Evolutionary conservation across 2,113 vertebrate genomes (phyloP), one percentile per base, ranked within the genome.

Genomic region (Alethe diademata): DNA sequence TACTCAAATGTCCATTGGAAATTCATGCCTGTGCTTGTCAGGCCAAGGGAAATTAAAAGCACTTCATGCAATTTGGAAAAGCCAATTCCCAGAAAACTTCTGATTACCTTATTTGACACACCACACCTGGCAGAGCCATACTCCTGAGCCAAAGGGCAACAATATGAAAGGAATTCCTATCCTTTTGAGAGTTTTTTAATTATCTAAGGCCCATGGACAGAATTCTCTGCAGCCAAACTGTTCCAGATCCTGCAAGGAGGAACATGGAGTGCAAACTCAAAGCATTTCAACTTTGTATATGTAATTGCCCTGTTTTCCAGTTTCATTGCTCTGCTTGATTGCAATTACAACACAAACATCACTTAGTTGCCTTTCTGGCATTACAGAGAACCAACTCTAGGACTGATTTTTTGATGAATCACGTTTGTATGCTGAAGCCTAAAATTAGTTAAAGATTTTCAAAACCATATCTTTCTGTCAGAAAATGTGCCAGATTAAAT

Each of bases 401-500:
- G 54, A 86, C 22, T 58, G 76, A 8, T 66, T 78, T 90, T 91
- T 64, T 81, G 38, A 81, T 84, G 84, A 84, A 78, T 71, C 50
- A 71, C 43, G 33, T 91, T 88, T 69, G 8, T 56, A 78, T 28
- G 43, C 64, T 71, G 56, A 84, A 78, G 38, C 61, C 42, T 87
- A 78, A 74, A 92, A 33, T 60, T 29, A 73, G 61, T 19, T 72
- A 65, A 78, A 62, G 38, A 71, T 64, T 84, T 86, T 86, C 72
- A 84, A 58, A 86, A 94, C 60, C 8, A 10, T 9, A 42, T 84
- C 40, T 74, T 87, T 74, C 54, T 86, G 42, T 71, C 60, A 89
- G 60, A 92, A 91, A 91, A 84, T 25, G 61, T 91, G 84, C 69
- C 90, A 95, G 36, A 78, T 86, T 38, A 62, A 67, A 67, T 92